Base-by-base conservation (phyloP, 2,888 invertebrate genomes). In the Apomyelois bistriatella region DNA sequence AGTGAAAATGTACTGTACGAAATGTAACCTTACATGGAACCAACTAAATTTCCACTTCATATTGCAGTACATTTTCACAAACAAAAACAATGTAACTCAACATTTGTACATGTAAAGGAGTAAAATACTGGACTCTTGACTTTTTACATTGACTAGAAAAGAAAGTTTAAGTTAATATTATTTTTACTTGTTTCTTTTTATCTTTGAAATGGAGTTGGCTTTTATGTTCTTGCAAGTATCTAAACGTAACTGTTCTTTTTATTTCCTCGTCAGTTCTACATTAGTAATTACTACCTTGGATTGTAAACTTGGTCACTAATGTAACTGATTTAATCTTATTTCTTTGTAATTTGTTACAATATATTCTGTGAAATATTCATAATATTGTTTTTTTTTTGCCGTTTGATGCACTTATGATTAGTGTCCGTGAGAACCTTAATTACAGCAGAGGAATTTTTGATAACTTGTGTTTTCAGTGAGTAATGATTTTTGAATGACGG, bases 51-150 rank as follows among this genome's bases (percentile, higher is more conserved):
- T 22, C 22, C 22, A 37, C 30, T 43, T 30, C 43, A 30, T 32
- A 15, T 74, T 71, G 74, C 77, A 73, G 82, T 85, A 81, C 78
- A 82, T 72, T 73, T 83, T 84, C 76, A 65, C 89, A 85, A 82
- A 87, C 84, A 90, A 90, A 88, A 89, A 90, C 75, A 87, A 74
- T 65, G 89, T 75, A 89, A 89, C 89, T 85, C 77, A 82, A 85
- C 78, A 82, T 85, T 86, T 86, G 80, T 86, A 85, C 77, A 76
- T 77, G 79, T 73, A 71, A 75, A 76, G 74, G 76, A 78, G 76
- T 76, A 72, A 66, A 64, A 71, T 71, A 75, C 72, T 76, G 70
- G 75, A 70, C 77, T 81, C 74, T 76, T 76, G 73, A 85, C 82
- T 85, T 85, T 86, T 84, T 85, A 85, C 79, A 85, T 78, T 79